Conservation (phyloP, 2,888 invertebrate genomes). For the Tiliacea citrago region DNA sequence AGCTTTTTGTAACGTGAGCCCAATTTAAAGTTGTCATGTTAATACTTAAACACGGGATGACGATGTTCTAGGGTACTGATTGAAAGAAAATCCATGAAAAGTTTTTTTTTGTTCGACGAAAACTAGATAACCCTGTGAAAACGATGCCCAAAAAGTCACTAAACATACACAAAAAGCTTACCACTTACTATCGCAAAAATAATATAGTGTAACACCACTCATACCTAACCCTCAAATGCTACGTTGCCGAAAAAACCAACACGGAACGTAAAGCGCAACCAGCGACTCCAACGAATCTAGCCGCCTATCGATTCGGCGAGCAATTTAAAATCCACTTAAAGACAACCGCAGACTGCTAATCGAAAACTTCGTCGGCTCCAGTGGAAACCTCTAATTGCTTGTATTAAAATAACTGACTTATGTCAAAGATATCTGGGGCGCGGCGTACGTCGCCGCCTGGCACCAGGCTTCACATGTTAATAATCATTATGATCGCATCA, state of each 20-base stretch:
- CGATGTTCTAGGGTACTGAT: background rate
- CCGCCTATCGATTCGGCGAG: slow-evolving; percentile 81
- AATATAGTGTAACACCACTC: slow-evolving; percentile 37
- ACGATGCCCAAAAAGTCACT: too few species aligned
- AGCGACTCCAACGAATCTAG: slow-evolving; percentile 64
- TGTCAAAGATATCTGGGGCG: slow-evolving; percentile 90
- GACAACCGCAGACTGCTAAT: slow-evolving; percentile 87
- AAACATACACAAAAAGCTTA: background rate
- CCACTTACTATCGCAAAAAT: slow-evolving; percentile 24
- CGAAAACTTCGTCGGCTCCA: slow-evolving; percentile 87
- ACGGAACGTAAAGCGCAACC: slow-evolving; percentile 64
- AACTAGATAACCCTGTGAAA: background rate
- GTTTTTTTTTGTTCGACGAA: background rate
- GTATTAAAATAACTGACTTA: slow-evolving; percentile 90
- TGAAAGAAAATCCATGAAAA: background rate
- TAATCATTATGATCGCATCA: slow-evolving; percentile 91
- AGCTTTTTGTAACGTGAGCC: background rate
- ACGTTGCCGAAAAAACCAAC: slow-evolving; percentile 62
- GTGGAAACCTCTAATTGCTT: slow-evolving; percentile 87
- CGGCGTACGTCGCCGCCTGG: slow-evolving; percentile 84
- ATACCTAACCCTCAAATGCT: slow-evolving; percentile 41
- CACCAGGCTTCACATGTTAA: slow-evolving; percentile 89
- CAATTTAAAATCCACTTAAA: slow-evolving; percentile 90
- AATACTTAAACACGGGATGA: background rate
- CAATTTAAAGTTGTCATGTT: background rate